Evolutionary conservation across 2,113 vertebrate species (phyloP).

Genomic region (Cyanoliseus patagonus): DNA sequence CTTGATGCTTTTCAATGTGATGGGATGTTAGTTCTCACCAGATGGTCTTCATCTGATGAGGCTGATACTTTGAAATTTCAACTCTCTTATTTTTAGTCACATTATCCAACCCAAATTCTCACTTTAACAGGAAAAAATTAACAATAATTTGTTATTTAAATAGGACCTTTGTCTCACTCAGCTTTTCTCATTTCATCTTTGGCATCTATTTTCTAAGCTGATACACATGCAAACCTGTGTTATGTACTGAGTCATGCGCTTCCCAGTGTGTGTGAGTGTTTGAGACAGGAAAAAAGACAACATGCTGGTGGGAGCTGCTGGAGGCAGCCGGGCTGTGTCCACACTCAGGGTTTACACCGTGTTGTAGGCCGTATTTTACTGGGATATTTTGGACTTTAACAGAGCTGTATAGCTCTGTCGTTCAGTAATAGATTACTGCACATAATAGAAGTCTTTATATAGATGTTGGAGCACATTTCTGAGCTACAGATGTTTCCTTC

Average conservation of each 20-base stretch:
- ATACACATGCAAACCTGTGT: background rate
- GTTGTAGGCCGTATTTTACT: background rate
- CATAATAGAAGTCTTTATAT: background rate
- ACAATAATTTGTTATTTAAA: background rate
- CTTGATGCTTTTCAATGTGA: no score
- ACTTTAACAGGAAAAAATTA: background rate
- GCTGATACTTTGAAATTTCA: background rate
- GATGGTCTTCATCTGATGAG: background rate
- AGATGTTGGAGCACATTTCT: slow-evolving; percentile 5
- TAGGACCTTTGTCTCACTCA: background rate
- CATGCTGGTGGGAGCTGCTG: background rate
- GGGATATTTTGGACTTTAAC: background rate
- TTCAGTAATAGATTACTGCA: background rate
- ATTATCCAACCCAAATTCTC: background rate
- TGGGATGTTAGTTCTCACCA: background rate
- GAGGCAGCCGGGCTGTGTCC: background rate
- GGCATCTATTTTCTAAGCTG: background rate
- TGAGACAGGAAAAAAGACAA: background rate
- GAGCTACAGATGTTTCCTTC: slow-evolving; percentile 71
- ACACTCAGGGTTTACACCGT: accelerated
- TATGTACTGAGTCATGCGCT: background rate
- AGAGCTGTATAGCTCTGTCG: background rate
- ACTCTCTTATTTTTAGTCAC: background rate
- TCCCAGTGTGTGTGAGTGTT: background rate
- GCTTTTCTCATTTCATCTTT: background rate